These are phyloP conservation scores for Andricus grossulariae DNA, from an alignment of 1,140 invertebrate species.

Conservation along the genomic window DNA sequence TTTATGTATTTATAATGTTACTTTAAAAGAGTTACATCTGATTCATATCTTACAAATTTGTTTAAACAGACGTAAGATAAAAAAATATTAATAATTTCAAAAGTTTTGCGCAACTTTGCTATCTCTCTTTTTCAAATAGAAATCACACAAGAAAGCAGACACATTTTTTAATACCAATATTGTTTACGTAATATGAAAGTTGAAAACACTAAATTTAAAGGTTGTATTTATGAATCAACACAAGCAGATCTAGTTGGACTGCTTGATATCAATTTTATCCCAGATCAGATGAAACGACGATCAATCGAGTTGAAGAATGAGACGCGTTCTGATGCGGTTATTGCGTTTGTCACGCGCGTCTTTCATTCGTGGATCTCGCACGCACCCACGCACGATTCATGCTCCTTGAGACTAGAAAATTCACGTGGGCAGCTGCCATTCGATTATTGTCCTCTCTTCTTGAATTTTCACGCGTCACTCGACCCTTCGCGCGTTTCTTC, in stretches of 20 bases:
- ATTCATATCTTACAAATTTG: too few species aligned
- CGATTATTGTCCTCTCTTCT: conserved; percentile 24
- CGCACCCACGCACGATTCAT: conserved; percentile 6
- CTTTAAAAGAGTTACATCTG: too few species aligned
- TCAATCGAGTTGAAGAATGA: conserved; percentile 23
- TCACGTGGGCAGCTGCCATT: conserved; percentile 16
- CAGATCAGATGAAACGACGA: conserved; percentile 17
- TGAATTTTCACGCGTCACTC: conserved; percentile 17
- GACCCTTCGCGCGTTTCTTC: conserved; percentile 1
- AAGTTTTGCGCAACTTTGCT: too few species aligned
- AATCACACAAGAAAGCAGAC: too few species aligned
- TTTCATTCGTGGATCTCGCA: conserved; percentile 11
- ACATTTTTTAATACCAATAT: too few species aligned
- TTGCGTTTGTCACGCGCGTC: conserved; percentile 22
- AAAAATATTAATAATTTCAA: too few species aligned
- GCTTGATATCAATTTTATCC: neutral
- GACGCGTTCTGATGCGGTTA: conserved; percentile 21
- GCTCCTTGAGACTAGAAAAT: conserved; percentile 10
- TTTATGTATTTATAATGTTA: too few species aligned
- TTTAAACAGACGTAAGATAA: too few species aligned
- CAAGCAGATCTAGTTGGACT: neutral
- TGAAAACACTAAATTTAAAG: too few species aligned
- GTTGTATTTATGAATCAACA: too few species aligned
- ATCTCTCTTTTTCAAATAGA: too few species aligned
- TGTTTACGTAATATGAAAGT: too few species aligned